Evolutionary conservation across 2,113 vertebrate species (phyloP), one percentile per base, ranked within the genome.

Genomic region (Corvus moneduloides): DNA sequence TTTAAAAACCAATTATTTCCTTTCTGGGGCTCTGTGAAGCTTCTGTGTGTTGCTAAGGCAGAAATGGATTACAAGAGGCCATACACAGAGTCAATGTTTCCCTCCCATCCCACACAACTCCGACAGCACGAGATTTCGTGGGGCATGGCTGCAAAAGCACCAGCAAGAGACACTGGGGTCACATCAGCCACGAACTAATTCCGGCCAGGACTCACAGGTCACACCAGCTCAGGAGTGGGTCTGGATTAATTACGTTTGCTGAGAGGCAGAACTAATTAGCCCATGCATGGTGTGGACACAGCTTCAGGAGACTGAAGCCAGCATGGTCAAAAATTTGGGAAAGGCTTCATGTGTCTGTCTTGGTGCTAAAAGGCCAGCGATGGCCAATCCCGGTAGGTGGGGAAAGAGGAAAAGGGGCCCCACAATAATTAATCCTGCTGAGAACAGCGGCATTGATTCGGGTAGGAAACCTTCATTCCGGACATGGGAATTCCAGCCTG

Each of bases 291-390:
- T 0, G 33, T 2, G 35, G 85, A 39, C 52, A 13, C 48, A 32
- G 16, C 56, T 43, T 1, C 11, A 11, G 46, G 18, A 87, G 28
- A 3, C 0, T 1, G 24, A 27, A 48, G 64, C 9, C 7, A 24
- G 33, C 2, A 0, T 0, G 7, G 2, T 3, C 5, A 44, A 49
- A 27, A 4, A 7, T 13, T 19, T 4, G 4, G 1, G 28, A 27
- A 16, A 13, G 17, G 24, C 9, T 16, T 43, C 43, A 10, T 7
- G 9, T 8, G 9, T 8, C 54, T 23, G 32, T 37, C 17, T 8
- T 9, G 33, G 39, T 4, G 35, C 43, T 55, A 15, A 41, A 17
- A 80, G 67, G 35, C 33, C 55, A 17, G 0, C 0, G 39, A 32
- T 3, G 37, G n/a, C 28, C 14, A 58, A 21, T 3, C 41, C 33